Percentiles rank a stretch among this genome's conserved stretches.
These are phyloP conservation scores for Albula glossodonta DNA, from an alignment of 2,113 vertebrate species.

Conservation along the genomic window DNA sequence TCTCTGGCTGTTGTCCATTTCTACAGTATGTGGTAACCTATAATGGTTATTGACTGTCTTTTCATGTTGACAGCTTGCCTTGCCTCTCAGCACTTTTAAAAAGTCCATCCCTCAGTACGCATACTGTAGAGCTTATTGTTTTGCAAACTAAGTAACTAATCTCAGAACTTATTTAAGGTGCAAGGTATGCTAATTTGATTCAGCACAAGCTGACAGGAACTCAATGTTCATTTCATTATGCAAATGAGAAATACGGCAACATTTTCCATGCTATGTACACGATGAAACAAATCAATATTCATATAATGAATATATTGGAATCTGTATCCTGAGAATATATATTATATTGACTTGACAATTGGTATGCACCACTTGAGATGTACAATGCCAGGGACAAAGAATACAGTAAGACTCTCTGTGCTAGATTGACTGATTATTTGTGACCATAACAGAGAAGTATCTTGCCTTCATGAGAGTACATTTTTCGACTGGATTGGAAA, in stretches of 20 bases:
- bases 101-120: neutral
- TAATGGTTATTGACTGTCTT: neutral
- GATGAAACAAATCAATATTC: conserved; percentile 43
- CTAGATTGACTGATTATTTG: neutral
- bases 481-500: neutral
- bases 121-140: conserved; percentile 1
- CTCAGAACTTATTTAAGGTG: conserved; percentile 49
- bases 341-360: conserved; percentile 11
- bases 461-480: too few species aligned
- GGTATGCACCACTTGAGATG: neutral
- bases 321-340: conserved; percentile 1
- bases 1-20: neutral
- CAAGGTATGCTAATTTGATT: conserved; percentile 53
- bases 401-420: neutral
- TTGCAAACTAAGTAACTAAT: conserved; percentile 47
- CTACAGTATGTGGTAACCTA: neutral
- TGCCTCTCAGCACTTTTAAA: neutral
- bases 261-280: conserved; percentile 44
- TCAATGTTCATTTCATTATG: conserved; percentile 54
- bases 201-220: conserved; percentile 45
- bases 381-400: neutral
- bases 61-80: neutral
- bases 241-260: conserved; percentile 45
- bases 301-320: conserved; percentile 33
- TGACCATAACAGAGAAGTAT: neutral